phyloP scores from a whole-genome alignment of 2,113 vertebrate genomes.

The Otis tarda region DNA sequence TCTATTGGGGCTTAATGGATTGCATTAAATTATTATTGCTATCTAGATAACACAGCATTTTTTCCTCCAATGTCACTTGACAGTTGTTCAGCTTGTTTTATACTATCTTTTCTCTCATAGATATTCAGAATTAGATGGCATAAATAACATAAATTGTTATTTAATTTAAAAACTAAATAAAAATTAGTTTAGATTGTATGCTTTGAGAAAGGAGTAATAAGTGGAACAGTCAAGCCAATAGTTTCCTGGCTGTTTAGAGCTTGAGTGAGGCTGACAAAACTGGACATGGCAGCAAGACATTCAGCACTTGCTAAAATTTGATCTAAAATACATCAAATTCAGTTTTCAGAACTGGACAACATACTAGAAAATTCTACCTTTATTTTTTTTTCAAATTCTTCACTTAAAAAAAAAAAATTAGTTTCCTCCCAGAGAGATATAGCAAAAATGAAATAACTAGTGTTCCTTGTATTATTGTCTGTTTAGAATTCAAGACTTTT shows the following conservation, averaged over 20 bases:
- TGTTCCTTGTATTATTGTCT: background rate
- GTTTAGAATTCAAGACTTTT: background rate
- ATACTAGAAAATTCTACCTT: background rate
- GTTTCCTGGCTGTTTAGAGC: background rate
- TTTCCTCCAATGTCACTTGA: background rate
- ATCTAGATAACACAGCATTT: background rate
- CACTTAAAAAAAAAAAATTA: background rate
- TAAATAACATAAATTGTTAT: background rate
- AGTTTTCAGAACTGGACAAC: background rate
- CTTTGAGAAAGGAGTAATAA: background rate
- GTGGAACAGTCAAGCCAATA: background rate
- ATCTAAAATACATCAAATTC: background rate
- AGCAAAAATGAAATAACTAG: background rate
- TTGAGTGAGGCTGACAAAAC: background rate
- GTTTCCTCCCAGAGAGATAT: background rate
- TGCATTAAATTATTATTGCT: background rate
- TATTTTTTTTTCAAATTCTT: background rate
- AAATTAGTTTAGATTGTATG: background rate
- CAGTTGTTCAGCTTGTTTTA: background rate
- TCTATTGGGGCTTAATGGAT: background rate
- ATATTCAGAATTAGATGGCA: background rate
- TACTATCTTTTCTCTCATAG: background rate
- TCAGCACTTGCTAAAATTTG: background rate
- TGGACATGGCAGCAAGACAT: background rate
- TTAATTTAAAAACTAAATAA: background rate